These are phyloP conservation scores for Polypedilum pembai DNA, from an alignment of 1,140 invertebrate species.

Conservation along the genomic window DNA sequence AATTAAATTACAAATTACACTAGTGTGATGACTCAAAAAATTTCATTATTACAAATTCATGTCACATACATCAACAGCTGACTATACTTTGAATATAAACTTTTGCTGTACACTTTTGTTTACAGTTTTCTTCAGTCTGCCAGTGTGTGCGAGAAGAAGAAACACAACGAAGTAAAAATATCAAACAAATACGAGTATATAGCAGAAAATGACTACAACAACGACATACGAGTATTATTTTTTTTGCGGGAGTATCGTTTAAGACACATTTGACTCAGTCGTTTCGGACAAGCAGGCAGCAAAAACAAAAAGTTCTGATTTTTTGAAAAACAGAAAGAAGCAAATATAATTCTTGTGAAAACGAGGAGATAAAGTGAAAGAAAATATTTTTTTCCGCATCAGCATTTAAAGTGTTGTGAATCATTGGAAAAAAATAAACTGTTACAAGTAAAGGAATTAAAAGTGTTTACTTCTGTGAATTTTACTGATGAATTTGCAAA, in stretches of 20 bases:
- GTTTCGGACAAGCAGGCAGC: conserved; percentile 15
- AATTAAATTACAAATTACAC: not conserved
- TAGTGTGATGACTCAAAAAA: conserved; percentile 18
- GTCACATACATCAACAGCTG: not conserved
- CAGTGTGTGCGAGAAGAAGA: not conserved
- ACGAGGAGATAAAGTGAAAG: no score
- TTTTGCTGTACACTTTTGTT: not conserved
- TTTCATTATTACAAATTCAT: not conserved
- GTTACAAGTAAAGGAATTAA: not conserved
- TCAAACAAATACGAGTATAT: not conserved
- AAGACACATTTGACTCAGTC: conserved; percentile 16
- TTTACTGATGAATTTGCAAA: no score
- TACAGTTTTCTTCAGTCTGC: not conserved
- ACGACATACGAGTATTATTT: not conserved
- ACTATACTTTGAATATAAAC: not conserved
- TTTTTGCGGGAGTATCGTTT: conserved; percentile 7
- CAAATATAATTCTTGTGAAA: not conserved
- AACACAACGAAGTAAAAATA: not conserved
- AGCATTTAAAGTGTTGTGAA: not conserved
- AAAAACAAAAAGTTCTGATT: conserved; percentile 13
- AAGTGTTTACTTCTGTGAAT: no score
- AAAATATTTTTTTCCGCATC: not conserved
- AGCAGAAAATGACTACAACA: not conserved
- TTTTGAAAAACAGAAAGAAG: not conserved
- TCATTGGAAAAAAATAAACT: not conserved